Evolutionary conservation across 2,888 invertebrate species (phyloP).

Genomic region (Corythucha ciliata): DNA sequence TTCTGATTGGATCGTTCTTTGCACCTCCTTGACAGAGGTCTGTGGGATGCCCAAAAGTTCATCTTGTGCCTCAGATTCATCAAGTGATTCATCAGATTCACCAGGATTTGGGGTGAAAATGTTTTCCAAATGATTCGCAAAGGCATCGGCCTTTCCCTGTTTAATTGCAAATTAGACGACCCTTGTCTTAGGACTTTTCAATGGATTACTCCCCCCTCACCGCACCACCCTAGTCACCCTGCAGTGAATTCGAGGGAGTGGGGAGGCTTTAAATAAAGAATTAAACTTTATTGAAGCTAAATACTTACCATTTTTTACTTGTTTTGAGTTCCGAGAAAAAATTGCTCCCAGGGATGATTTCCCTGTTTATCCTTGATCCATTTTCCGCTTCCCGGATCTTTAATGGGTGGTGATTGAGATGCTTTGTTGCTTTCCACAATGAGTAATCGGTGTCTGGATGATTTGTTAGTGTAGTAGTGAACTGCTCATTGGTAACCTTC

Average conservation of each 20-base stretch:
- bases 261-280: too few relatives aligned
- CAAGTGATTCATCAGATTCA: constrained; percentile 3
- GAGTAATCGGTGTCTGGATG: constrained; percentile 5
- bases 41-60: neutral
- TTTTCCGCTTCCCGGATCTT: neutral
- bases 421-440: constrained; percentile 4
- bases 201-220: too few relatives aligned
- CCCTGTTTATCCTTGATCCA: too few relatives aligned
- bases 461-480: neutral
- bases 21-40: constrained; percentile 5
- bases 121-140: neutral
- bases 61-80: neutral
- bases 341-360: too few relatives aligned
- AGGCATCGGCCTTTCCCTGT: constrained; percentile 8
- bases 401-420: constrained; percentile 10
- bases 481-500: neutral
- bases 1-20: constrained; percentile 1
- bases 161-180: too few relatives aligned
- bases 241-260: too few relatives aligned
- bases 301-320: too few relatives aligned
- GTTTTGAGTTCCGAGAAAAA: too few relatives aligned
- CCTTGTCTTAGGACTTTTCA: too few relatives aligned
- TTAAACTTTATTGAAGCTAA: too few relatives aligned
- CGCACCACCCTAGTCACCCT: too few relatives aligned
- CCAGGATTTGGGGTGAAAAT: neutral